These are phyloP conservation scores for Fringilla coelebs DNA, from an alignment of 2,797 vertebrate species.

Conservation along the genomic window DNA sequence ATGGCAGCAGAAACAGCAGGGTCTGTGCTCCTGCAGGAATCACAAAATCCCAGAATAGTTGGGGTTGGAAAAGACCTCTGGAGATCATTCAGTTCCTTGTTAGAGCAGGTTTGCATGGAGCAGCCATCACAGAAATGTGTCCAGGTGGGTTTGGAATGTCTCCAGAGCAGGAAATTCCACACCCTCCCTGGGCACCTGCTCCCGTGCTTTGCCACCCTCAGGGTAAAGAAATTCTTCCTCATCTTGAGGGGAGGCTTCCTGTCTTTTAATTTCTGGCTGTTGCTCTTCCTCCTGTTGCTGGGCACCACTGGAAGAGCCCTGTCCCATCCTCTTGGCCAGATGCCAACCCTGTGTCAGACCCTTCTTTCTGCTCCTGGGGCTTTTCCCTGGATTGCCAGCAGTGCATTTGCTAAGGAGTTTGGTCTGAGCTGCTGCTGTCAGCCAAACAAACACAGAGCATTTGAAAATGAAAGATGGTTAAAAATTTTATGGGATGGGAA, in stretches of 20 bases:
- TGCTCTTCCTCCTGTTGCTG: background rate
- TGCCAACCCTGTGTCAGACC: accelerated
- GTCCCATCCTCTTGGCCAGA: background rate
- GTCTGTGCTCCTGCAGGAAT: background rate
- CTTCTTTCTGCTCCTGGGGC: background rate
- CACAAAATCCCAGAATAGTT: accelerated
- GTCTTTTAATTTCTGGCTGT: background rate
- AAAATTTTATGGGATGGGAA: background rate
- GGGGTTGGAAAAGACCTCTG: background rate
- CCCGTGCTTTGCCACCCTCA: background rate
- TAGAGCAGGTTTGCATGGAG: background rate
- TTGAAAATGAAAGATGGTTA: background rate
- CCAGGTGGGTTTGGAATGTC: background rate
- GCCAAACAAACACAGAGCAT: background rate
- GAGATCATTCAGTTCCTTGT: background rate
- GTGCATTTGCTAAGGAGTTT: background rate
- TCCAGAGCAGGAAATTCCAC: background rate
- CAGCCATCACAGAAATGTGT: background rate
- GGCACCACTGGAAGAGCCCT: background rate
- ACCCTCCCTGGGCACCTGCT: background rate
- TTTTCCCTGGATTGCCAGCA: background rate
- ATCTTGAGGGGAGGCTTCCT: too few relatives aligned
- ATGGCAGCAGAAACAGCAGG: background rate
- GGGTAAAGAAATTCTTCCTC: background rate
- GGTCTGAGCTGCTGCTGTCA: background rate